phyloP scores from a whole-genome alignment of 2,113 vertebrate species.

The Corvus moneduloides region DNA sequence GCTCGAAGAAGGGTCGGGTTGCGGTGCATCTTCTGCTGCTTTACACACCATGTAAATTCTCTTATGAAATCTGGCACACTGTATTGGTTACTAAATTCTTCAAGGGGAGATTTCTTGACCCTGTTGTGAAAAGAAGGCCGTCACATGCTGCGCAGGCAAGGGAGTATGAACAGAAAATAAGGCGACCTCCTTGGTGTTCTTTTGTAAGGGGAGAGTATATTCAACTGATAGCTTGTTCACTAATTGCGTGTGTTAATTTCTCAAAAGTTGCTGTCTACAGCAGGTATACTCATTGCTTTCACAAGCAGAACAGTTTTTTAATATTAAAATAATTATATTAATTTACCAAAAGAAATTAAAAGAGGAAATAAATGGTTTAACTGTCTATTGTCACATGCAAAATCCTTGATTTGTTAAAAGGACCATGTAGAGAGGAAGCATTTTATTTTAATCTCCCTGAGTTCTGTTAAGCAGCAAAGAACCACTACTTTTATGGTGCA shows the following conservation, averaged over 20 bases:
- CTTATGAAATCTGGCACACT: neutral
- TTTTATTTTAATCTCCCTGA: conserved; percentile 50
- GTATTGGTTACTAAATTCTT: neutral
- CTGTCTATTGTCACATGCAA: conserved; percentile 26
- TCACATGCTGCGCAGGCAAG: neutral
- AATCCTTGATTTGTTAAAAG: conserved; percentile 47
- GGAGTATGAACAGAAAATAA: neutral
- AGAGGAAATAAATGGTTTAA: neutral
- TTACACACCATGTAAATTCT: neutral
- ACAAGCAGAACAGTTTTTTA: neutral
- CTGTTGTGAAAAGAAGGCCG: neutral
- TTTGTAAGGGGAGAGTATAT: neutral
- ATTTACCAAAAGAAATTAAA: conserved; percentile 3
- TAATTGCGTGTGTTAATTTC: conserved; percentile 1
- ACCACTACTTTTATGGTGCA: conserved; percentile 19
- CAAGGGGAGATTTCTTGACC: neutral
- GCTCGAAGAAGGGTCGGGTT: neutral
- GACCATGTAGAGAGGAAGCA: neutral
- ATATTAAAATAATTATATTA: neutral
- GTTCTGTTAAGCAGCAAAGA: conserved; percentile 51
- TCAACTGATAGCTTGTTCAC: neutral
- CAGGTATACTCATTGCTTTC: neutral
- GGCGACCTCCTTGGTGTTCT: neutral
- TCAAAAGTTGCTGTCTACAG: neutral
- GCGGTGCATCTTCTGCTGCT: neutral